Evolutionary conservation across 2,888 invertebrate genomes (phyloP).

Genomic region (Meghimatium bilineatum): DNA sequence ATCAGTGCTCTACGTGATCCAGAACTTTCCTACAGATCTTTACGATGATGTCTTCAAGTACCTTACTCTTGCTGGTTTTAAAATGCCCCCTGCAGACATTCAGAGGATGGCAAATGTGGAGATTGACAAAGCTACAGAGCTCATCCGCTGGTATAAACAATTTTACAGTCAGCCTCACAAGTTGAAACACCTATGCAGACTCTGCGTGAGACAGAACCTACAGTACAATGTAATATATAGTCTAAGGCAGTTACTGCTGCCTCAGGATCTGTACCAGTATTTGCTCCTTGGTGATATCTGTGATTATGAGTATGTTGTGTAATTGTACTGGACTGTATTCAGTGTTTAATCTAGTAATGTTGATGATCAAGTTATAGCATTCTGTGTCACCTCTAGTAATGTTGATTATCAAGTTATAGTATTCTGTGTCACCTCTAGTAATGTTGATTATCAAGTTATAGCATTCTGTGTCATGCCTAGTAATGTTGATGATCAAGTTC

Average conservation of each 20-base stretch:
- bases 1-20: constrained; percentile 47
- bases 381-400: too few relatives aligned
- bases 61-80: constrained; percentile 45
- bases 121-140: constrained; percentile 46
- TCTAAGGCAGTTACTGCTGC: constrained; percentile 41
- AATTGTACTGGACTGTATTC: too few relatives aligned
- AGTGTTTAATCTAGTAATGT: too few relatives aligned
- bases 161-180: constrained; percentile 47
- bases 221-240: constrained; percentile 44
- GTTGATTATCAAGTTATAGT: too few relatives aligned
- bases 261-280: constrained; percentile 43
- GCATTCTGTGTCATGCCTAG: too few relatives aligned
- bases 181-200: constrained; percentile 44
- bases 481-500: too few relatives aligned
- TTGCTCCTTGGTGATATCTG: constrained; percentile 36
- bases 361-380: too few relatives aligned
- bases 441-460: too few relatives aligned
- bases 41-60: constrained; percentile 49
- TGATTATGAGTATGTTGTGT: constrained; percentile 21
- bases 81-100: constrained; percentile 39
- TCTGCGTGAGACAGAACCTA: constrained; percentile 39
- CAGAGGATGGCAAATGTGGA: constrained; percentile 49
- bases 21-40: constrained; percentile 48
- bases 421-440: too few relatives aligned
- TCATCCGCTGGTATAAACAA: constrained; percentile 48